These are phyloP conservation scores for Parambassis ranga DNA, from an alignment of 2,797 vertebrate species.

Conservation along the genomic window DNA sequence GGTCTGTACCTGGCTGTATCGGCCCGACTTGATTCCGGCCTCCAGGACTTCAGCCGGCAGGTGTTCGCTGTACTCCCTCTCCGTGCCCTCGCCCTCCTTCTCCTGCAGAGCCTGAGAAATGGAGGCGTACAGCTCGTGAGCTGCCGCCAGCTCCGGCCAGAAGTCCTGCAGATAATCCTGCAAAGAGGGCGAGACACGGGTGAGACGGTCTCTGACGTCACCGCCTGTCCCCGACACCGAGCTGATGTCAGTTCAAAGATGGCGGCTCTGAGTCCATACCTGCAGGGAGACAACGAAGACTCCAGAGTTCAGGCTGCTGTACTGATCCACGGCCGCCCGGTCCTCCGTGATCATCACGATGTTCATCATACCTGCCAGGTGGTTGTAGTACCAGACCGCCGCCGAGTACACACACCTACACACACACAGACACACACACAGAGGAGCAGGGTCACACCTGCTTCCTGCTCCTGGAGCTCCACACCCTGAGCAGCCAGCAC, in stretches of 20 bases:
- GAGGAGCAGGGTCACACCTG: background rate
- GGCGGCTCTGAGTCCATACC: too few species aligned
- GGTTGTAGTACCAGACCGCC: slow-evolving; percentile 93
- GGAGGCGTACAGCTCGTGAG: slow-evolving; percentile 87
- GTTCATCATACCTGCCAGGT: slow-evolving; percentile 86
- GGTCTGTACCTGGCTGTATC: slow-evolving; percentile 85
- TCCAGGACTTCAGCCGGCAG: slow-evolving; percentile 86
- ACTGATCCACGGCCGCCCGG: slow-evolving; percentile 79
- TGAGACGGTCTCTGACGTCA: too few species aligned
- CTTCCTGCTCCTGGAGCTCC: too few species aligned
- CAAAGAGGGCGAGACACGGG: background rate
- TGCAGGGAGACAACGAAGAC: slow-evolving; percentile 93
- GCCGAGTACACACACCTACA: slow-evolving; percentile 91
- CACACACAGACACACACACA: slow-evolving; percentile 24
- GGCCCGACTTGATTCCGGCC: slow-evolving; percentile 93
- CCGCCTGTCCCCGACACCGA: too few species aligned
- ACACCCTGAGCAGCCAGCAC: too few species aligned
- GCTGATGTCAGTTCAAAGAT: too few species aligned
- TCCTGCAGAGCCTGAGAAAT: slow-evolving; percentile 85
- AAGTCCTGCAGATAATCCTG: slow-evolving; percentile 93
- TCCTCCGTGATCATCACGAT: slow-evolving; percentile 96
- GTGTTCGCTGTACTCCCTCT: slow-evolving; percentile 90
- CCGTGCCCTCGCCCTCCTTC: slow-evolving; percentile 83
- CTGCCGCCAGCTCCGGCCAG: slow-evolving; percentile 87
- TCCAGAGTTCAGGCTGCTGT: slow-evolving; percentile 85